Evolutionary conservation across 2,797 vertebrate species (phyloP).

Genomic region (Allobates femoralis): DNA sequence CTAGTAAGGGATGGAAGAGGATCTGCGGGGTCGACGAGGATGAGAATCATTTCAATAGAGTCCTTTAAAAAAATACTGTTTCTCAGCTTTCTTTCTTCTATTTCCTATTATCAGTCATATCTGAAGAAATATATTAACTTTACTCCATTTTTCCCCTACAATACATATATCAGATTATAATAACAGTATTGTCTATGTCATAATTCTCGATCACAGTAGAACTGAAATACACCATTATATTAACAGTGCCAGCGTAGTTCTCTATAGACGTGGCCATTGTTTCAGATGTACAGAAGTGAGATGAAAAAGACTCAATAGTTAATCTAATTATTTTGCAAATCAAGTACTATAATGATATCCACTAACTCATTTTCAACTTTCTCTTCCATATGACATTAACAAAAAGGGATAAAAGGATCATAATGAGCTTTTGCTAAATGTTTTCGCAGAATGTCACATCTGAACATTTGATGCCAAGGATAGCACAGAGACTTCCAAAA

Average conservation of each 20-base stretch:
- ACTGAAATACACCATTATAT: background rate
- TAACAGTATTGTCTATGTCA: background rate
- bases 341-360: constrained; percentile 43
- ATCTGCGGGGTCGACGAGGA: too few relatives aligned
- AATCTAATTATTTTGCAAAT: constrained; percentile 56
- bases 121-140: background rate
- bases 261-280: background rate
- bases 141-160: background rate
- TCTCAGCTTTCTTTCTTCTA: too few relatives aligned
- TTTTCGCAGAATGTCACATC: constrained; percentile 46
- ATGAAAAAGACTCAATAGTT: constrained; percentile 34
- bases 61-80: too few relatives aligned
- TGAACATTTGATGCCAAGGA: constrained; percentile 26
- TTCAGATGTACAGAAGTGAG: constrained; percentile 15
- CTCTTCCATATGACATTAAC: constrained; percentile 39
- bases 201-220: background rate
- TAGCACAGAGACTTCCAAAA: background rate
- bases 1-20: too few relatives aligned
- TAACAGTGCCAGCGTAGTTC: background rate
- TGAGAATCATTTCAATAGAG: too few relatives aligned
- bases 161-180: background rate
- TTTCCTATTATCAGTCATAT: background rate
- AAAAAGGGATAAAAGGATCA: constrained; percentile 50
- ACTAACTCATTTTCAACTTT: constrained; percentile 33
- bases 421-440: constrained; percentile 47